Percentiles rank a stretch among this genome's conserved stretches.
These are phyloP conservation scores for Lobophora halterata DNA, from an alignment of 2,888 invertebrate species.

Conservation along the genomic window DNA sequence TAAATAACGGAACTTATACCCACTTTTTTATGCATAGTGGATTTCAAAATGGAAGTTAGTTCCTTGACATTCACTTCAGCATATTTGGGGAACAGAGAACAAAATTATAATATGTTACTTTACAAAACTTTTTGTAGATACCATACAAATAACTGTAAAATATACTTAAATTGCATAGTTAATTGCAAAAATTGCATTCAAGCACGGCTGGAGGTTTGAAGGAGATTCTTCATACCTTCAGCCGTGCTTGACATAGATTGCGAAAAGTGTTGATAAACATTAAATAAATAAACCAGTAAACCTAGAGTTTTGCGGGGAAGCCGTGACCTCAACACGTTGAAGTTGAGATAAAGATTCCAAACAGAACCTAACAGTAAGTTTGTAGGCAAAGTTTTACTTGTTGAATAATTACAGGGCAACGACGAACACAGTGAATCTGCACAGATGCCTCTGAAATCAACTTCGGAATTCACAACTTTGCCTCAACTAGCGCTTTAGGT, in stretches of 20 bases:
- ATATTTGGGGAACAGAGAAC: conserved; percentile 46
- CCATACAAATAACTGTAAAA: background rate
- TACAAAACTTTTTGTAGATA: conserved; percentile 1
- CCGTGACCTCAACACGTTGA: conserved; percentile 34
- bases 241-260: conserved; percentile 14
- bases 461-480: conserved; percentile 13
- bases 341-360: conserved; percentile 34
- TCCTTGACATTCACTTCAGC: conserved; percentile 39
- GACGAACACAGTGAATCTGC: conserved; percentile 36
- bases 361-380: conserved; percentile 43
- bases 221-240: conserved; percentile 1
- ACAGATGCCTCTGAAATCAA: conserved; percentile 31
- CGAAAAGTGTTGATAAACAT: conserved; percentile 21
- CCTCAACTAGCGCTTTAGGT: conserved; percentile 2
- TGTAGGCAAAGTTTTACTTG: conserved; percentile 46
- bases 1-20: conserved; percentile 28
- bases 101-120: conserved; percentile 46
- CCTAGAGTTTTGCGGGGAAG: conserved; percentile 29
- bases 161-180: background rate
- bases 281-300: conserved; percentile 19
- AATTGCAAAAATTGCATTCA: background rate
- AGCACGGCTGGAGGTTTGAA: too few species aligned
- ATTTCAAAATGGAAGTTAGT: conserved; percentile 42
- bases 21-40: conserved; percentile 37
- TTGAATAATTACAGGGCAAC: conserved; percentile 54